Conservation (phyloP, 2,888 invertebrate species). For the Anodontia alba region DNA sequence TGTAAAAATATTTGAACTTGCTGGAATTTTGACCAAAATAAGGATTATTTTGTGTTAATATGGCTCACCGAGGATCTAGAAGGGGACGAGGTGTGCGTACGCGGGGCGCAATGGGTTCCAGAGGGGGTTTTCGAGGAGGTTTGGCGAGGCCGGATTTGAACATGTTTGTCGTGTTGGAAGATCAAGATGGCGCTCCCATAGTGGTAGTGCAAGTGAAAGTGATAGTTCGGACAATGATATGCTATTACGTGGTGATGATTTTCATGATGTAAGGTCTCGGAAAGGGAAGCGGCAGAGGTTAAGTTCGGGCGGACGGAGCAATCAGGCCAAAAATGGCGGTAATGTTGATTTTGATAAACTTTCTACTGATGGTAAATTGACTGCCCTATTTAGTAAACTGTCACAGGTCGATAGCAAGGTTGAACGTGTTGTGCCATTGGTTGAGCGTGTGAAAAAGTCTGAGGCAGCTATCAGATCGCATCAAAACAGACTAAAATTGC, state of each 20-base stretch:
- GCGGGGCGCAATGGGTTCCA: background rate
- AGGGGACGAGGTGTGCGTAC: background rate
- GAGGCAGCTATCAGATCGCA: constrained; percentile 3
- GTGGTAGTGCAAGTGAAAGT: background rate
- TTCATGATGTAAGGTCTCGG: background rate
- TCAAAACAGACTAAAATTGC: background rate
- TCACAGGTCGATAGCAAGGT: background rate
- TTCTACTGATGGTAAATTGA: background rate
- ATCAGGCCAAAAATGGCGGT: background rate
- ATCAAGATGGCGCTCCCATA: constrained; percentile 1
- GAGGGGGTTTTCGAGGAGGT: background rate
- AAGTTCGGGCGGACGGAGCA: background rate
- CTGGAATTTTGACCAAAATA: too few species aligned
- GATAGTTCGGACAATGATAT: background rate
- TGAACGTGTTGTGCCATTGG: background rate
- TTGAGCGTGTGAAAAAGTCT: background rate
- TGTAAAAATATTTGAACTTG: too few species aligned
- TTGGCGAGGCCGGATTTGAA: background rate
- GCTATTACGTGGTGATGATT: background rate
- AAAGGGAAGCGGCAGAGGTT: background rate
- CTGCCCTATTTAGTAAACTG: background rate
- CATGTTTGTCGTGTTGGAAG: background rate
- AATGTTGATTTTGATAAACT: background rate
- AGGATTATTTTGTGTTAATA: background rate
- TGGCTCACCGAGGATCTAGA: background rate